Percentiles rank a stretch among this genome's conserved stretches.
Evolutionary conservation across 92 coral and sea anemone genomes (phyloP).

Genomic region (Porites evermanni): DNA sequence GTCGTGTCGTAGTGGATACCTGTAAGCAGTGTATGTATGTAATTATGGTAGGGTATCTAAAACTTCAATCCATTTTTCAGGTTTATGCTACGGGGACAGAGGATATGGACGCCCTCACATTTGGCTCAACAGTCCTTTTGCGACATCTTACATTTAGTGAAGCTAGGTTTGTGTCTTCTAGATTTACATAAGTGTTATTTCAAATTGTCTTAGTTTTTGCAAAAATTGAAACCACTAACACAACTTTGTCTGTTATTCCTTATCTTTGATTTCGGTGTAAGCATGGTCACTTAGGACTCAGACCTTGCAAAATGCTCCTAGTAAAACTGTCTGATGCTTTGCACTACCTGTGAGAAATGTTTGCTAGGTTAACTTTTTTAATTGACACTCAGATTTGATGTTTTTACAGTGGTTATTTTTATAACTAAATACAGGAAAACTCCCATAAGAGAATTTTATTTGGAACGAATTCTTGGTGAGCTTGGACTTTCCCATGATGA

Average conservation of each 20-base stretch:
- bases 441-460: slow-evolving; percentile 95
- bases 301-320: too few species aligned
- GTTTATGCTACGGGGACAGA: slow-evolving; percentile 99
- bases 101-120: slow-evolving; percentile 98
- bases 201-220: too few species aligned
- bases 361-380: too few species aligned
- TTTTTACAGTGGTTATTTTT: not conserved
- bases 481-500: slow-evolving; percentile 88
- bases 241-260: too few species aligned
- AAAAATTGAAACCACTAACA: too few species aligned
- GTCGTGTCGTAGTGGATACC: too few species aligned
- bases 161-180: slow-evolving; percentile 79
- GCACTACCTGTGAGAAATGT: too few species aligned
- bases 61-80: slow-evolving; percentile 30
- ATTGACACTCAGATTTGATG: not conserved
- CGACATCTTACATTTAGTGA: slow-evolving; percentile 97
- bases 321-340: too few species aligned
- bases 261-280: too few species aligned
- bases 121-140: slow-evolving; percentile 91
- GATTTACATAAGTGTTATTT: not conserved
- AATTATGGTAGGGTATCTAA: too few species aligned
- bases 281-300: too few species aligned
- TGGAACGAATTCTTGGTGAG: slow-evolving; percentile 80
- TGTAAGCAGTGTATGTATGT: too few species aligned
- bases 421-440: slow-evolving; percentile 72